Conservation (phyloP, 2,888 invertebrate species). For the Lasioglossum zephyrum region DNA sequence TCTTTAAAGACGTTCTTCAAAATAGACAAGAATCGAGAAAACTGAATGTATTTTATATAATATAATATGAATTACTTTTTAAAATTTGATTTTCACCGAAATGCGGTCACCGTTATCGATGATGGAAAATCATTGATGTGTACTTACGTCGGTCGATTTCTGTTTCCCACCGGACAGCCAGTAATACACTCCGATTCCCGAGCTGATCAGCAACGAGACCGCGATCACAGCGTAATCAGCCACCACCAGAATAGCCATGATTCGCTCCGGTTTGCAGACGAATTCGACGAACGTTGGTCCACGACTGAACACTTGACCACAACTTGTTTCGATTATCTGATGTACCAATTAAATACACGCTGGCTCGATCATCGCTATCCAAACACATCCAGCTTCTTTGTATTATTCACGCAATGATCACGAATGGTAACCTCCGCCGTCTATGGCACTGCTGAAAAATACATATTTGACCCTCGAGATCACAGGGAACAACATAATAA, state of each 20-base stretch:
- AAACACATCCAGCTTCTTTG: background rate
- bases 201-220: constrained; percentile 89
- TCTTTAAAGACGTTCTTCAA: background rate
- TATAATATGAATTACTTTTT: background rate
- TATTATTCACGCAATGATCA: constrained; percentile 11
- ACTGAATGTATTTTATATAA: background rate
- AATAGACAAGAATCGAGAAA: no score
- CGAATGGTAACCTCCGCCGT: background rate
- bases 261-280: background rate
- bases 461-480: background rate
- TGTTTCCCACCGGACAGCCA: constrained; percentile 93
- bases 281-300: constrained; percentile 7
- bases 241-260: constrained; percentile 85
- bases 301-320: background rate
- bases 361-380: background rate
- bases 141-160: constrained; percentile 89
- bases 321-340: constrained; percentile 8
- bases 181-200: constrained; percentile 92
- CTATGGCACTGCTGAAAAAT: background rate
- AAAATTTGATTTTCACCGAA: background rate
- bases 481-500: background rate
- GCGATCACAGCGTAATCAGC: constrained; percentile 92
- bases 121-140: background rate
- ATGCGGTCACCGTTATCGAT: no score
- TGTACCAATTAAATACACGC: background rate